Conservation (phyloP, 2,888 invertebrate genomes). For the Stenodera caucasica region DNA sequence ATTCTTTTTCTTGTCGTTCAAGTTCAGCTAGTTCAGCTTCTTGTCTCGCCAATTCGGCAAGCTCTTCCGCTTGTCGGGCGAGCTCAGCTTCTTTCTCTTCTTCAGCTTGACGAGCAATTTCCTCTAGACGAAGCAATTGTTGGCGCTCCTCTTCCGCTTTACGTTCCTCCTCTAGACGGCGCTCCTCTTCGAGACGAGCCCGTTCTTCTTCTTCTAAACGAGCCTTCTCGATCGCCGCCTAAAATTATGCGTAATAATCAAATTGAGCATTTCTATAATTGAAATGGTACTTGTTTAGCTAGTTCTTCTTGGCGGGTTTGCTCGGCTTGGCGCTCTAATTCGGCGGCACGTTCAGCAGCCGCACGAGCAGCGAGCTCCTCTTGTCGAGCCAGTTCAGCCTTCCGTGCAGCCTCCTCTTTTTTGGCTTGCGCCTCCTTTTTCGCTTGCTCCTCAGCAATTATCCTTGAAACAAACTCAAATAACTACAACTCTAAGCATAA, state of each 20-base stretch:
- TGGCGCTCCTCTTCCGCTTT: slow-evolving; percentile 53
- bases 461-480: slow-evolving; percentile 48
- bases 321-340: slow-evolving; percentile 53
- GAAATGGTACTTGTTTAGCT: slow-evolving; percentile 47
- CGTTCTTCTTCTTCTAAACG: slow-evolving; percentile 61
- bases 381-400: slow-evolving; percentile 59
- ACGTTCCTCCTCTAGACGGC: slow-evolving; percentile 51
- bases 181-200: slow-evolving; percentile 58
- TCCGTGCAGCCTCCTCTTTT: slow-evolving; percentile 57
- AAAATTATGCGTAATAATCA: background rate
- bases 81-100: slow-evolving; percentile 69
- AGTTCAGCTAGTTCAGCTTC: slow-evolving; percentile 69
- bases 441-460: slow-evolving; percentile 61
- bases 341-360: slow-evolving; percentile 56
- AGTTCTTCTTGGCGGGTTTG: slow-evolving; percentile 49
- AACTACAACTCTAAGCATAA: background rate
- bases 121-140: slow-evolving; percentile 61
- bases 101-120: slow-evolving; percentile 64
- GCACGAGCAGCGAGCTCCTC: slow-evolving; percentile 56
- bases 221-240: slow-evolving; percentile 44
- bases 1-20: slow-evolving; percentile 60
- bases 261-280: background rate
- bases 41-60: slow-evolving; percentile 57
- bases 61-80: slow-evolving; percentile 63
- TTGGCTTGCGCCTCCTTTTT: slow-evolving; percentile 57